A percentile compares a stretch with the other conserved stretches of the same genome.
phyloP scores from a whole-genome alignment of 2,113 vertebrate species.

The Mesocricetus auratus region DNA sequence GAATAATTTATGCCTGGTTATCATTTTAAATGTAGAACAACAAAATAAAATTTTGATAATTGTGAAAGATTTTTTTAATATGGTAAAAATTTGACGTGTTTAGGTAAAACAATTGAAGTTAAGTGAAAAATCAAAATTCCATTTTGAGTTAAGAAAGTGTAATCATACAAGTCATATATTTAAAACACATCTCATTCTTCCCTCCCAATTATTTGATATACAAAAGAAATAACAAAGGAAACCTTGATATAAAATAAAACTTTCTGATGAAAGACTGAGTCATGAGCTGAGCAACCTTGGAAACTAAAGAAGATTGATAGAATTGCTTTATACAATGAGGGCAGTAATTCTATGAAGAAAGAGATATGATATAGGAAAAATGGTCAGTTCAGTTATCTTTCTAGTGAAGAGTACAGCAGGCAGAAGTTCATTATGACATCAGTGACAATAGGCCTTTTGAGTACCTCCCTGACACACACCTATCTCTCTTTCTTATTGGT shows the following conservation, averaged over 20 bases:
- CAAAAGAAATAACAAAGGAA: neutral
- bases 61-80: neutral
- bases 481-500: neutral
- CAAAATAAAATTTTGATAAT: neutral
- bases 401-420: neutral
- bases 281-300: neutral
- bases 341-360: neutral
- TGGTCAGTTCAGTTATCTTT: neutral
- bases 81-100: neutral
- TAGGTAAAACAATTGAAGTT: neutral
- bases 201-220: neutral
- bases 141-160: conserved; percentile 10
- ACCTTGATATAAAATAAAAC: neutral
- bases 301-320: neutral
- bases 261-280: neutral
- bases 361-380: neutral
- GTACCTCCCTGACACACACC: no score
- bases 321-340: neutral
- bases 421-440: neutral
- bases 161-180: neutral
- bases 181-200: neutral
- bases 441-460: neutral
- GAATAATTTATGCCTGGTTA: neutral
- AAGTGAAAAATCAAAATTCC: neutral
- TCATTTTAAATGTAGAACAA: neutral